A percentile compares a stretch with the other conserved stretches of the same genome.
Conservation (phyloP, 2,888 invertebrate genomes). For the Cosmorhoe ocellata region DNA sequence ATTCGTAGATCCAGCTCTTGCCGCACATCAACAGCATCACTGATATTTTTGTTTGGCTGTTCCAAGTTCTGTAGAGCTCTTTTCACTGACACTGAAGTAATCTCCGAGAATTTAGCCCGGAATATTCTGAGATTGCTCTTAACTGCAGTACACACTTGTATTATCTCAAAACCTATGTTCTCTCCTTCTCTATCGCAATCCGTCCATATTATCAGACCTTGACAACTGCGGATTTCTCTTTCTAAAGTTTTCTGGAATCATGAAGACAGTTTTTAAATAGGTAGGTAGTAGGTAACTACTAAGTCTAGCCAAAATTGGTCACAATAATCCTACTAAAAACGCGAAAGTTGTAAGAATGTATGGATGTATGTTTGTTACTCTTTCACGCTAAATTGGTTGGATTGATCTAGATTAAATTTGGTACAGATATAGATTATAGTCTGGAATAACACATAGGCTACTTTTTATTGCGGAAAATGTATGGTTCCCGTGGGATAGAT, state of each 20-base stretch:
- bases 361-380: too few relatives aligned
- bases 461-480: too few relatives aligned
- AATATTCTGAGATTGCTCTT: slow-evolving; percentile 87
- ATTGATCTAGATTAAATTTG: too few relatives aligned
- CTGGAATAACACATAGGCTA: too few relatives aligned
- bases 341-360: too few relatives aligned
- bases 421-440: too few relatives aligned
- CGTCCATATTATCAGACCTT: slow-evolving; percentile 97
- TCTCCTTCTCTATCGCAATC: slow-evolving; percentile 99
- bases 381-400: too few relatives aligned
- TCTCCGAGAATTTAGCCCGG: slow-evolving; percentile 98
- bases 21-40: slow-evolving; percentile 97
- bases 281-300: too few relatives aligned
- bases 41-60: slow-evolving; percentile 90
- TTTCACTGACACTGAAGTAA: slow-evolving; percentile 91
- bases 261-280: neutral
- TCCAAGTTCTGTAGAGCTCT: slow-evolving; percentile 91
- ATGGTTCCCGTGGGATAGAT: too few relatives aligned
- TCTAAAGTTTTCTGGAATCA: slow-evolving; percentile 85
- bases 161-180: slow-evolving; percentile 98
- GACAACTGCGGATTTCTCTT: slow-evolving; percentile 84
- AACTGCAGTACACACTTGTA: slow-evolving; percentile 92
- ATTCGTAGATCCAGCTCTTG: slow-evolving; percentile 96
- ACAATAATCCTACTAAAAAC: too few relatives aligned
- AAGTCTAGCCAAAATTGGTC: too few relatives aligned